Base-by-base conservation (phyloP, 2,888 invertebrate species). In the Aromia moschata region DNA sequence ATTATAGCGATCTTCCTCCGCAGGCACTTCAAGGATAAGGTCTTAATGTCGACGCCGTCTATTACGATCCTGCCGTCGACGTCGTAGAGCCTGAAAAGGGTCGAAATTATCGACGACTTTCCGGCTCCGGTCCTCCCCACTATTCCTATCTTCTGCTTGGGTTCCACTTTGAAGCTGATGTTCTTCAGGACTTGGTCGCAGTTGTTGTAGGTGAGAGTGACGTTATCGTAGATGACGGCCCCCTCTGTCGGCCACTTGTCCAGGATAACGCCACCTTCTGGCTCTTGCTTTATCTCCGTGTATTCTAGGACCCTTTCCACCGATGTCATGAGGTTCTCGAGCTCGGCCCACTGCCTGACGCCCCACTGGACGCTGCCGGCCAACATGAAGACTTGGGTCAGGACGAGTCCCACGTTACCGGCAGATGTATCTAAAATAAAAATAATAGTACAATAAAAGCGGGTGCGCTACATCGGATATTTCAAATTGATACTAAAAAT, bases 71-170 rank as follows among this genome's bases (percentile, higher is more conserved):
- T 81, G 0, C 97, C 97, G 86, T 87, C 65, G 86, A 74, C 84
- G 60, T 89, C 89, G 2, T 92, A 89, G 61, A 97, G 77, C 49
- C 96, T 88, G 79, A 94, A 94, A 14, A 95, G 80, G 1, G 90
- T 89, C 0, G 90, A 84, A 68, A 92, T 87, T 43, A 92, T 79
- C 0, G 91, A 91, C 0, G 90, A 89, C 77, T 92, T 92, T 10
- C 93, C 93, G 1, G 93, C 93, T 0, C 93, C 93, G 0, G 94
- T 93, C 70, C 93, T 81, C 0, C 93, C 93, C 2, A 92, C 89
- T n/a, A 93, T 87, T 2, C 92, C 92, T 36, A 92, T 84, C 82
- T 89, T 89, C 82, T 87, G 85, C 60, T 86, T 86, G n/a, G 88
- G 83, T 70, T 88, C 83, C 51, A 92, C 86, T 0, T 80, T 75